These are phyloP conservation scores for Belonocnema kinseyi DNA, from an alignment of 1,140 invertebrate species.

Conservation along the genomic window DNA sequence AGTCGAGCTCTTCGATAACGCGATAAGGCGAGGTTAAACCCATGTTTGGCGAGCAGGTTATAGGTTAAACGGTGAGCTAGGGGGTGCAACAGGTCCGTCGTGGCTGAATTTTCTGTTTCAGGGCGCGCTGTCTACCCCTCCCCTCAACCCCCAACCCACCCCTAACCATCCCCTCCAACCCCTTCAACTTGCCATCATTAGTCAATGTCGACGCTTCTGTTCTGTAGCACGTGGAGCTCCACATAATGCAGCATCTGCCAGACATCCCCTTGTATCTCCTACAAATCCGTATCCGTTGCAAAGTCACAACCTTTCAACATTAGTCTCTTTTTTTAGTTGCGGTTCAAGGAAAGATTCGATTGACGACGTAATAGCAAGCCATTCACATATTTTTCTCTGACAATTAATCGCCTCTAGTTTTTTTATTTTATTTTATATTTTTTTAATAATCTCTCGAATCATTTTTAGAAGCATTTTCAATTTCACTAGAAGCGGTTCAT, in stretches of 20 bases:
- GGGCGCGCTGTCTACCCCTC: constrained; percentile 67
- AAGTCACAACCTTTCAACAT: constrained; percentile 37
- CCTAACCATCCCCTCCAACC: constrained; percentile 51
- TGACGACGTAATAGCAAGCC: background rate
- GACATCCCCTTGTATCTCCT: constrained; percentile 66
- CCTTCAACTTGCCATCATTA: constrained; percentile 74
- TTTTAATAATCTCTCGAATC: too few relatives aligned
- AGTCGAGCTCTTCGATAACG: constrained; percentile 71
- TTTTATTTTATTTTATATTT: too few relatives aligned
- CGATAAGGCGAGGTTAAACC: constrained; percentile 76
- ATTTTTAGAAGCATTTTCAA: too few relatives aligned
- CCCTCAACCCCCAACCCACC: constrained; percentile 34
- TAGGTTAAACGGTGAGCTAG: constrained; percentile 76
- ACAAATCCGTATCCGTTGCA: constrained; percentile 54
- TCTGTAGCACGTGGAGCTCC: constrained; percentile 66
- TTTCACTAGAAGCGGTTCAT: too few relatives aligned
- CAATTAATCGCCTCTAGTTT: too few relatives aligned
- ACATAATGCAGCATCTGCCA: constrained; percentile 71
- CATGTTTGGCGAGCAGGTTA: constrained; percentile 76
- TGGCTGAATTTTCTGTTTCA: constrained; percentile 76
- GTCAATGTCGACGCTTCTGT: constrained; percentile 74
- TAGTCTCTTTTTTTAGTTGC: background rate
- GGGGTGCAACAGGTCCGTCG: constrained; percentile 76
- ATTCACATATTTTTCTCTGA: too few relatives aligned
- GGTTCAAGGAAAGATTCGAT: background rate